Percentiles rank a stretch among this genome's conserved stretches.
Conservation (phyloP, 2,888 invertebrate species). For the Dioctria rufipes region DNA sequence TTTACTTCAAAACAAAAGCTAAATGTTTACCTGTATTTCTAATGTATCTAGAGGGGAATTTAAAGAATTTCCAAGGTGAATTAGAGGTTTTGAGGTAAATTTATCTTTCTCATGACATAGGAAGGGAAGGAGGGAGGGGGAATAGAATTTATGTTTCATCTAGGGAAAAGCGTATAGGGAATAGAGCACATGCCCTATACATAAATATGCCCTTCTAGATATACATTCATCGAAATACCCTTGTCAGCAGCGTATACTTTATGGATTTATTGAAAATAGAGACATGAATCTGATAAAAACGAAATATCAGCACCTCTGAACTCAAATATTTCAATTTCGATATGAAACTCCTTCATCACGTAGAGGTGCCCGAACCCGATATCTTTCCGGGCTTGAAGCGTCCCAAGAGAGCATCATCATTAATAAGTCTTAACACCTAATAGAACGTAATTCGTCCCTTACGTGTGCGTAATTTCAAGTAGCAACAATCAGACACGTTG, state of each 20-base stretch:
- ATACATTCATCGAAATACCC: constrained; percentile 8
- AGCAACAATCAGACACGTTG: constrained; percentile 54
- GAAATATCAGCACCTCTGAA: constrained; percentile 43
- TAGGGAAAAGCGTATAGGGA: no score
- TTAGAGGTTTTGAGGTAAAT: constrained; percentile 22
- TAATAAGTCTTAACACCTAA: constrained; percentile 55
- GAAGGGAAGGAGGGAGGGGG: no score
- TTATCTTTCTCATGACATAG: constrained; percentile 36
- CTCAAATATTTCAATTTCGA: constrained; percentile 50
- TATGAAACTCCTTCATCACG: constrained; percentile 49
- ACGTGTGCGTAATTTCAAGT: constrained; percentile 55
- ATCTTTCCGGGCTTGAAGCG: constrained; percentile 45
- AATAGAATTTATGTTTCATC: constrained; percentile 15
- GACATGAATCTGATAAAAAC: constrained; percentile 51
- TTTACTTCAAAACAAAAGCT: not conserved
- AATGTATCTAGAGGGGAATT: not conserved
- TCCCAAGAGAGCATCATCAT: constrained; percentile 53
- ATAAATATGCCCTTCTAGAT: constrained; percentile 4
- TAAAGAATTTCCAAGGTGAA: constrained; percentile 19
- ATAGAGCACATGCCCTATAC: not conserved
- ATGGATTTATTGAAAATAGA: constrained; percentile 52
- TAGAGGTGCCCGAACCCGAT: constrained; percentile 14
- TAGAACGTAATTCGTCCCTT: constrained; percentile 54
- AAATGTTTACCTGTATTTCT: not conserved
- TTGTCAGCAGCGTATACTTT: constrained; percentile 44